Evolutionary conservation across 2,113 vertebrate genomes (phyloP).

Genomic region (Crotalus viridis): DNA sequence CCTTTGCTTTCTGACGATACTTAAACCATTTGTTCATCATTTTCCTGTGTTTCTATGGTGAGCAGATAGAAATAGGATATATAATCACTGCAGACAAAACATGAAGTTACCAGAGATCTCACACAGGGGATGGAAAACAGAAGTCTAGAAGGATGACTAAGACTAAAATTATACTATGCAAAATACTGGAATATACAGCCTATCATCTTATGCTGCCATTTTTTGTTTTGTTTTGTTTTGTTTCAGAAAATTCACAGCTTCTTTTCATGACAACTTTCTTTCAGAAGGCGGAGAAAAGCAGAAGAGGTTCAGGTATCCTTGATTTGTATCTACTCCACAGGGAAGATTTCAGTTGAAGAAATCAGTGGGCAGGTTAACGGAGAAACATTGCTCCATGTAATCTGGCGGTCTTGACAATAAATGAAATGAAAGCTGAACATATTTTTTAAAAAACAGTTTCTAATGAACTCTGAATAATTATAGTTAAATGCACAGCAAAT

Average conservation of each 20-base stretch:
- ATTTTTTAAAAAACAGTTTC: neutral
- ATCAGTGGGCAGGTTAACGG: neutral
- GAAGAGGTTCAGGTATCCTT: neutral
- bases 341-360: neutral
- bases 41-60: neutral
- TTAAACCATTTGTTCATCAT: neutral
- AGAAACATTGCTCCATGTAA: neutral
- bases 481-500: neutral
- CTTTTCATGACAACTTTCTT: no score
- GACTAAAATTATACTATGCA: neutral
- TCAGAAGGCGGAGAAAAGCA: no score
- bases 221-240: neutral
- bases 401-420: neutral
- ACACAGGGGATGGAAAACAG: neutral
- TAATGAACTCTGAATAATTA: neutral
- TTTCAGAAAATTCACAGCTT: neutral
- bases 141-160: neutral
- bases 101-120: neutral
- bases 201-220: neutral
- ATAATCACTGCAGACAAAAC: neutral
- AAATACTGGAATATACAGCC: neutral
- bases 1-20: neutral
- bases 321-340: neutral
- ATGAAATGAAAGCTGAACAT: neutral
- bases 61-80: neutral